phyloP scores from a whole-genome alignment of 2,797 vertebrate species.

The Podarcis lilfordi region DNA sequence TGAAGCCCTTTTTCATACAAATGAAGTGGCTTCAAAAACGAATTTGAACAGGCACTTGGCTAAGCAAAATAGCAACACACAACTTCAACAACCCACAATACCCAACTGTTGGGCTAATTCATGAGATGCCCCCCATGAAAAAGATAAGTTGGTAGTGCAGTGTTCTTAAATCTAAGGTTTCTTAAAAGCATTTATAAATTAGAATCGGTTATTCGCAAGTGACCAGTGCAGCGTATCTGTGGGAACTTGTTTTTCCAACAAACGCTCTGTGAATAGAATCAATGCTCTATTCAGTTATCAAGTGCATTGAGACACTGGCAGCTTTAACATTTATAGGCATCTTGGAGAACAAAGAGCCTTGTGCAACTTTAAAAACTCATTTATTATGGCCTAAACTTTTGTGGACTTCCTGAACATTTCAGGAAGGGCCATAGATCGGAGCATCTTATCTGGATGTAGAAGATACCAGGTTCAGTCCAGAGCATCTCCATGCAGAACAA shows the following conservation, averaged over 20 bases:
- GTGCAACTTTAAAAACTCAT: too few species aligned
- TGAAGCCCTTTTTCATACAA: background rate
- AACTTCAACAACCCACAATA: background rate
- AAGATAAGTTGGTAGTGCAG: background rate
- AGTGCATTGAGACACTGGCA: background rate
- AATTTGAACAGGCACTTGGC: background rate
- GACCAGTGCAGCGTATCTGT: background rate
- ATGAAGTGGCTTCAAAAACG: background rate
- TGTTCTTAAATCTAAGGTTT: background rate
- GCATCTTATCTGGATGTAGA: too few species aligned
- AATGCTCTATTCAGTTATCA: background rate
- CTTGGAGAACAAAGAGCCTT: too few species aligned
- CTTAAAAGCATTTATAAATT: background rate
- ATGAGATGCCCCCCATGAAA: fast-evolving
- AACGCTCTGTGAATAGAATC: background rate
- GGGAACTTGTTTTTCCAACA: background rate
- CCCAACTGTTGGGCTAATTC: background rate
- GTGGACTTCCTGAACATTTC: too few species aligned
- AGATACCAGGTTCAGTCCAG: too few species aligned
- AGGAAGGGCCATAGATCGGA: too few species aligned
- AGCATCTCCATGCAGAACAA: too few species aligned
- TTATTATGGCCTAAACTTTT: too few species aligned
- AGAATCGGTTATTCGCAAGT: background rate
- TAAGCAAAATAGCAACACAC: background rate
- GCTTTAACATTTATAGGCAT: background rate